Evolutionary conservation across 2,888 invertebrate genomes (phyloP), one percentile per base, ranked within the genome.

Genomic region (Embidobia sp.): DNA sequence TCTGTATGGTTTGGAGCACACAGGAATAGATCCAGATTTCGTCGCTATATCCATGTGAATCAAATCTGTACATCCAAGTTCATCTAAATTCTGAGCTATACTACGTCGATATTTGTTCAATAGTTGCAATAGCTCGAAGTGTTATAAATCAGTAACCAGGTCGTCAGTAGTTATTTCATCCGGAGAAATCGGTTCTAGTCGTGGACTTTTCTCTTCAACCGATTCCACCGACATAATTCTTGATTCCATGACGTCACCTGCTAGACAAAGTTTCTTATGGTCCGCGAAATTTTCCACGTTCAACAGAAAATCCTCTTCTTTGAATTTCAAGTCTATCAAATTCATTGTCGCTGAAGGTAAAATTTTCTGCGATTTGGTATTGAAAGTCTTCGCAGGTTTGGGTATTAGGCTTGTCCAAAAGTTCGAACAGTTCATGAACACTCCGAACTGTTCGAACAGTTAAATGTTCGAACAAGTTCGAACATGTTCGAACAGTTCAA

Each of bases 221-320:
- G 10, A 8, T n/a, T 70, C 48, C 11, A 70, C 40, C 1, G 59
- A n/a, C 51, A 70, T 3, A 4, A 69, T 27, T 11, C 29, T 27
- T 1, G 69, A 42, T 1, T 59, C 59, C 10, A 61, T 2, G 1
- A n/a, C 13, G 10, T 48, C 27, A 16, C 48, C 48, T 18, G 2
- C 2, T 0, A 18, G 35, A 2, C 18, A 13, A 0, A 7, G 6
- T 19, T 40, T 63, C 8, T 63, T 13, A 3, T 10, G 11, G 8
- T 37, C 27, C 11, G 46, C 35, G 13, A 61, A 61, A 18, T 61
- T 46, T 1, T 15, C 61, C 2, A 37, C 48, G 6, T 27, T 29
- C 55, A 55, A 26, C 1, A 27, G 6, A n/a, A 55, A 1, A 1
- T 27, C 16, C 0, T 37, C 15, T 19, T 37, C 16, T 16, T 27